Conservation (phyloP, 2,113 vertebrate species). For the Microtus oregoni region DNA sequence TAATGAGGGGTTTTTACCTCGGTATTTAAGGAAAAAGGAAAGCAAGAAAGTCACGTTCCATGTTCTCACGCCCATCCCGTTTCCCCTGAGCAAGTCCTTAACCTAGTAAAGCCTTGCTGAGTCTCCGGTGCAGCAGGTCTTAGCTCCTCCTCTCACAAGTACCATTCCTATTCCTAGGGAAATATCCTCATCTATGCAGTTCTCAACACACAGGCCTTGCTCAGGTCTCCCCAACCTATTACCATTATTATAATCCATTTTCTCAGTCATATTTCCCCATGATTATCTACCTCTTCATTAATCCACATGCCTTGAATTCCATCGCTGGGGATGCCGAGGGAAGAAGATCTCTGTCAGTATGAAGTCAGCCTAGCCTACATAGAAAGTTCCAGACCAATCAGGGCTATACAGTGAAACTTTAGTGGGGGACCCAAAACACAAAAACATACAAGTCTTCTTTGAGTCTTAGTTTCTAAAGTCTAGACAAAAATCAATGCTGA, state of each 20-base stretch:
- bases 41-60: not conserved
- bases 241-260: not conserved
- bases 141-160: not conserved
- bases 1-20: not conserved
- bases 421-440: not conserved
- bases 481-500: not conserved
- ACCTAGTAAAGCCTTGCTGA: not conserved
- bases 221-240: not conserved
- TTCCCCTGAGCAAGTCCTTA: not conserved
- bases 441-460: not conserved
- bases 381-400: not conserved
- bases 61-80: too few relatives aligned
- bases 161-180: not conserved
- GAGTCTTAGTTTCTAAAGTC: not conserved
- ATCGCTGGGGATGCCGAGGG: not conserved
- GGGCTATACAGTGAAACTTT: not conserved
- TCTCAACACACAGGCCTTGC: not conserved
- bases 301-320: too few relatives aligned
- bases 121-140: not conserved
- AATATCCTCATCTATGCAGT: not conserved
- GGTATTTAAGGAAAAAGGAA: not conserved
- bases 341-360: not conserved
- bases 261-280: not conserved
- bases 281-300: not conserved
- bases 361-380: not conserved